These are phyloP conservation scores for Laticauda colubrina DNA, from an alignment of 2,113 vertebrate species.

Conservation along the genomic window DNA sequence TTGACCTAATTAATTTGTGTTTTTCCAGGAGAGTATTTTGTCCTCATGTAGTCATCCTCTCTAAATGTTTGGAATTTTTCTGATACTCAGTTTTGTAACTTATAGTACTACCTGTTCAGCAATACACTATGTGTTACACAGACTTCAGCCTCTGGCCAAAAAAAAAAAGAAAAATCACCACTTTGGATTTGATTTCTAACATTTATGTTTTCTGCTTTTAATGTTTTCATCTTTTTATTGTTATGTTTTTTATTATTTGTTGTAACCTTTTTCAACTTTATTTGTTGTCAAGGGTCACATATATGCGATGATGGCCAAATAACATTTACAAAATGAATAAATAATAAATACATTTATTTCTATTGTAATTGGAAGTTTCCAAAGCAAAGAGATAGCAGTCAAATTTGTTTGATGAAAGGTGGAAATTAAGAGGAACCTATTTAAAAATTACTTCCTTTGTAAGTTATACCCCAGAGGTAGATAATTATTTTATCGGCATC, in stretches of 20 bases:
- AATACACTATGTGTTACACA: not conserved
- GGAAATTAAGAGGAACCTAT: not conserved
- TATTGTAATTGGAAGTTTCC: not conserved
- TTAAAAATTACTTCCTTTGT: not conserved
- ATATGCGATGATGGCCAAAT: not conserved
- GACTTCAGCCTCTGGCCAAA: not conserved
- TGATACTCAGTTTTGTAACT: not conserved
- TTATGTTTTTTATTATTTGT: not conserved
- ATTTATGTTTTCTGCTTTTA: not conserved
- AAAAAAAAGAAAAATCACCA: not conserved
- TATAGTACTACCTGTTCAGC: not conserved
- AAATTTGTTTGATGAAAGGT: not conserved
- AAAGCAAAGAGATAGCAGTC: not conserved
- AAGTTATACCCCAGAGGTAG: not conserved
- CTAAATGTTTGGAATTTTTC: not conserved
- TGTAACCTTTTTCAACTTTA: not conserved
- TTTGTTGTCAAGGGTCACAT: not conserved
- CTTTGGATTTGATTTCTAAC: not conserved
- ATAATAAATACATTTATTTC: not conserved
- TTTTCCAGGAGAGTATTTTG: not conserved
- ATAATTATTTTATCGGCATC: not conserved
- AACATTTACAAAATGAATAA: not conserved
- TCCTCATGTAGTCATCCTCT: not conserved
- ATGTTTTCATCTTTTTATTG: not conserved
- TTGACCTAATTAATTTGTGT: not conserved